A percentile compares a stretch with the other conserved stretches of the same genome.
phyloP scores from a whole-genome alignment of 1,140 invertebrate genomes.

The Panonychus citri region DNA sequence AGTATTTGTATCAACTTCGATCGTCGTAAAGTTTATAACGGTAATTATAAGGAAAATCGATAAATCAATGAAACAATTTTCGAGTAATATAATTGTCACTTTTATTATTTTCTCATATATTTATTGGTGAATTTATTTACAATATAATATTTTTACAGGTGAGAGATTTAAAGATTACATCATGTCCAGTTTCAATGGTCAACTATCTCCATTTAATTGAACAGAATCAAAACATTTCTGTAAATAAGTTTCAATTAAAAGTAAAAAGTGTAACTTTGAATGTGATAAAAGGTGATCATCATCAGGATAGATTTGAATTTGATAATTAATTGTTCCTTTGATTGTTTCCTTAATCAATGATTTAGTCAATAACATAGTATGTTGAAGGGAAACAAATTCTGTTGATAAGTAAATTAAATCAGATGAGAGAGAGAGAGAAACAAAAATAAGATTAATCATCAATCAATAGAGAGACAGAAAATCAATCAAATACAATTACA shows the following conservation, averaged over 20 bases:
- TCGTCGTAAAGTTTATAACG: too few relatives aligned
- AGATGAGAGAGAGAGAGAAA: neutral
- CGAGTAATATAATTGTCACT: too few relatives aligned
- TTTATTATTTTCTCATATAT: too few relatives aligned
- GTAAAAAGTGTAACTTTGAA: neutral
- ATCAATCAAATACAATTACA: too few relatives aligned
- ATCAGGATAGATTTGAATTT: constrained; percentile 1
- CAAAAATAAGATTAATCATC: too few relatives aligned
- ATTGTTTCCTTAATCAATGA: neutral
- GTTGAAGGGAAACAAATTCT: neutral
- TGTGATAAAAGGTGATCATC: neutral
- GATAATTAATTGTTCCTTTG: neutral
- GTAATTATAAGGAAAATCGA: too few relatives aligned
- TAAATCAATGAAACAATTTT: too few relatives aligned
- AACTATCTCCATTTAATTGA: neutral
- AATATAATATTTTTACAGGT: too few relatives aligned
- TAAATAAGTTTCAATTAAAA: neutral
- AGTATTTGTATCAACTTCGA: too few relatives aligned
- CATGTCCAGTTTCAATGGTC: neutral
- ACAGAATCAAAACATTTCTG: neutral
- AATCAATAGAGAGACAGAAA: too few relatives aligned
- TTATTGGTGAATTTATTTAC: too few relatives aligned
- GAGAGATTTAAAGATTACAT: too few relatives aligned
- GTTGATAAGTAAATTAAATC: neutral
- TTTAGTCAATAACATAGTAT: neutral